These are phyloP conservation scores for Nemopilema nomurai DNA, from an alignment of 30 jellyfish, hydroid and myxozoan species.

Conservation along the genomic window DNA sequence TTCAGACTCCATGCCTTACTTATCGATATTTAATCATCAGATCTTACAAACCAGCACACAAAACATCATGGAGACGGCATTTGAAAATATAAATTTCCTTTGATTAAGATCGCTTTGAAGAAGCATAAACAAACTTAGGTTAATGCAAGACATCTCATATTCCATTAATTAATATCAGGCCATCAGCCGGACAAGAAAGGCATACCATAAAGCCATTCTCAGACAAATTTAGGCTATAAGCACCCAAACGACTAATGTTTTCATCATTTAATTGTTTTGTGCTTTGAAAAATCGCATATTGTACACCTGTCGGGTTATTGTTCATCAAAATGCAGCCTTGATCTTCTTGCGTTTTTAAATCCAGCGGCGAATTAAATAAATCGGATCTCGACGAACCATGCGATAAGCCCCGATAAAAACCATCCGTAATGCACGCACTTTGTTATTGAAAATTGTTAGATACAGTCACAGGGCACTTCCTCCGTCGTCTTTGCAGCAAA, in stretches of 20 bases:
- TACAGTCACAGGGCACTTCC: slow-evolving; percentile 56
- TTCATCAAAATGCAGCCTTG: slow-evolving; percentile 5
- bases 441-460: slow-evolving; percentile 23
- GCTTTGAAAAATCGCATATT: not conserved
- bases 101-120: not conserved
- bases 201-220: not conserved
- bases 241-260: not conserved
- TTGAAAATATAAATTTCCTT: no score
- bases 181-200: not conserved
- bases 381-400: slow-evolving; percentile 54
- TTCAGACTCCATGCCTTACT: no score
- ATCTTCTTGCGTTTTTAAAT: slow-evolving; percentile 44
- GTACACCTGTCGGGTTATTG: slow-evolving; percentile 18
- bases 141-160: not conserved
- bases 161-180: not conserved
- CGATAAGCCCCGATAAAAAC: slow-evolving; percentile 49
- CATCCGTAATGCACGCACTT: slow-evolving; percentile 63
- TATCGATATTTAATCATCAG: not conserved
- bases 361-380: slow-evolving; percentile 40
- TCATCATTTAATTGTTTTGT: not conserved
- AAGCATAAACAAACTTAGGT: not conserved
- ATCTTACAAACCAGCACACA: not conserved
- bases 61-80: not conserved
- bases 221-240: not conserved
- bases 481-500: not conserved